Conservation (phyloP, 2,888 invertebrate species). For the Syrista parreyssii region DNA sequence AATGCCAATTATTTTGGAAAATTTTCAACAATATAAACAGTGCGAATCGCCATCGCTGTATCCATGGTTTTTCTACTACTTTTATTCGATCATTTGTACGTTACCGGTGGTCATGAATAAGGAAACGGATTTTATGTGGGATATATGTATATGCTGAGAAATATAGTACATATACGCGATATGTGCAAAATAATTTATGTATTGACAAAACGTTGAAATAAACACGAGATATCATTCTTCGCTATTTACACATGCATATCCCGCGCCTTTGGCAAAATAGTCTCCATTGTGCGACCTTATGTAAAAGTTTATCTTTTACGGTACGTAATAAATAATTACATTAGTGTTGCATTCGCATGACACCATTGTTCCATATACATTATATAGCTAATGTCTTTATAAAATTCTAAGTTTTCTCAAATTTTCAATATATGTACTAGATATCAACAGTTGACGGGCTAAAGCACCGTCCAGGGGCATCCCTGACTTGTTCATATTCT, state of each 20-base stretch:
- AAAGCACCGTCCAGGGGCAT: neutral
- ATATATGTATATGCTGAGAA: neutral
- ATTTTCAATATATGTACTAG: neutral
- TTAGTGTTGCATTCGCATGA: neutral
- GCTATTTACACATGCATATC: slow-evolving; percentile 1
- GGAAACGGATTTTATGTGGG: neutral
- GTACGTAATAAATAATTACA: slow-evolving; percentile 4
- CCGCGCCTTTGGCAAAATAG: neutral
- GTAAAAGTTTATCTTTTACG: slow-evolving; percentile 1
- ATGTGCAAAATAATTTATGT: neutral
- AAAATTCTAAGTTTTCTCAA: neutral
- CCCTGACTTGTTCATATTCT: neutral
- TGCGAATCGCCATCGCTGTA: neutral
- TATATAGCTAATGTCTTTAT: neutral
- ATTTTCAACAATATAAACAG: slow-evolving; percentile 18
- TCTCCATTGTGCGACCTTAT: neutral
- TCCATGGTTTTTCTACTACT: neutral
- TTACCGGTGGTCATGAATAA: neutral
- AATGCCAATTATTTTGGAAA: slow-evolving; percentile 2
- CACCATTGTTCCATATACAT: neutral
- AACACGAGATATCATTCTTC: neutral
- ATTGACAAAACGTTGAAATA: slow-evolving; percentile 1
- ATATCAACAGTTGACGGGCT: neutral
- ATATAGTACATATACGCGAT: neutral
- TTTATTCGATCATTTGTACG: neutral